Percentiles rank a stretch among this genome's conserved stretches.
Evolutionary conservation across 2,888 invertebrate species (phyloP).

Genomic region (Gari tellinella): DNA sequence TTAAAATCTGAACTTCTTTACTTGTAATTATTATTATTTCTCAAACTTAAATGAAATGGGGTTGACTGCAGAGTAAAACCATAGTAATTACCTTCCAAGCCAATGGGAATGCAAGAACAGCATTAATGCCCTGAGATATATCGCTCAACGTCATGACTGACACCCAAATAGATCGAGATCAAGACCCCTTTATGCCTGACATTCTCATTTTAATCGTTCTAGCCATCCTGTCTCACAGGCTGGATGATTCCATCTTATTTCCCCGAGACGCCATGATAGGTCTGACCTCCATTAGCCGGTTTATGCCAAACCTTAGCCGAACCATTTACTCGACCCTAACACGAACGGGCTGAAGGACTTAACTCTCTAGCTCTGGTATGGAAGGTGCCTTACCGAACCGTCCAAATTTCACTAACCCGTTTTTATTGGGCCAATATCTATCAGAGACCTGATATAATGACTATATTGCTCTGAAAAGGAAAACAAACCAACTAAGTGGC

Average conservation of each 20-base stretch:
- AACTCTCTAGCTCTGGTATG: constrained; percentile 15
- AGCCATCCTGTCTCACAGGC: constrained; percentile 3
- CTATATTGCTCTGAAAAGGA: constrained; percentile 30
- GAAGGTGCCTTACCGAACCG: constrained; percentile 14
- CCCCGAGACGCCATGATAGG: constrained; percentile 3
- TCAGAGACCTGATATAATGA: constrained; percentile 17
- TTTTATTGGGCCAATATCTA: constrained; percentile 11
- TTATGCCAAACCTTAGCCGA: constrained; percentile 1
- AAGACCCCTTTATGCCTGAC: constrained; percentile 26
- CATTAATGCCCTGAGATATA: constrained; percentile 16
- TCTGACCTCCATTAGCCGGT: not conserved
- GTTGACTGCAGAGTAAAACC: constrained; percentile 3
- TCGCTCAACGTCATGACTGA: constrained; percentile 12
- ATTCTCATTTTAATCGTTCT: constrained; percentile 19
- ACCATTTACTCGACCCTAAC: constrained; percentile 7
- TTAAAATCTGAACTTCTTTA: too few relatives aligned
- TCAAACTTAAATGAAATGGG: not conserved
- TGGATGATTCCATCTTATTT: not conserved
- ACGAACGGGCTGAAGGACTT: constrained; percentile 4
- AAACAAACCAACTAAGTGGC: constrained; percentile 7
- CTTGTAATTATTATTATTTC: too few relatives aligned
- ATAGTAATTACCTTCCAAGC: constrained; percentile 26
- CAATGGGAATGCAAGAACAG: constrained; percentile 26
- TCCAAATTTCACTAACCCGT: constrained; percentile 8
- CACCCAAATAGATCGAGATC: constrained; percentile 16